Evolutionary conservation across 2,113 vertebrate species (phyloP).

Genomic region (Nothoprocta pentlandii): DNA sequence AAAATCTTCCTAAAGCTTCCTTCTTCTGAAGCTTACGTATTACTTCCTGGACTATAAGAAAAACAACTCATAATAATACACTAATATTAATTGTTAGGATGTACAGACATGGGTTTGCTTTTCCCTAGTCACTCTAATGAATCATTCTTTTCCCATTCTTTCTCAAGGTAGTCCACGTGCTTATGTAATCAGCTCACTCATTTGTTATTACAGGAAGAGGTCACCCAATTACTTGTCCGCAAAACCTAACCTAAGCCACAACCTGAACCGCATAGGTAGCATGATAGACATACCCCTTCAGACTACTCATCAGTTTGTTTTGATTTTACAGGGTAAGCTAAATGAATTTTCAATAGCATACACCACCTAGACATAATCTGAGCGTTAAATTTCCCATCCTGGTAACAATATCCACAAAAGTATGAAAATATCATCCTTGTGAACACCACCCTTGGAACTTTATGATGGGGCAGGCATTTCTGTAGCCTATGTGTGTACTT

Average conservation of each 20-base stretch:
- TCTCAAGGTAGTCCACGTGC: not conserved
- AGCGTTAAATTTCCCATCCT: not conserved
- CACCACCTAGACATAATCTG: not conserved
- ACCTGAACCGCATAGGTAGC: rapidly evolving
- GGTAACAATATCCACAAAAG: not conserved
- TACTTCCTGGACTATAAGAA: not conserved
- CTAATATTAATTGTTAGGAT: not conserved
- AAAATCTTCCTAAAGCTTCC: not conserved
- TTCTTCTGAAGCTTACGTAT: not conserved
- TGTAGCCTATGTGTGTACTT: not conserved
- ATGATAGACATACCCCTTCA: not conserved
- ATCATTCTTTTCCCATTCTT: constrained; percentile 3
- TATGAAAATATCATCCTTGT: not conserved
- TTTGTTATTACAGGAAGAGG: constrained; percentile 10
- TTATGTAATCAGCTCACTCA: not conserved
- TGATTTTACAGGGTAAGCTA: not conserved
- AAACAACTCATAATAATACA: not conserved
- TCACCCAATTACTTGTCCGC: not conserved
- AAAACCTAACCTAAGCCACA: not conserved
- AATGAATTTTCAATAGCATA: not conserved
- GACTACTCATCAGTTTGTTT: not conserved
- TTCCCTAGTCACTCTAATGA: not conserved
- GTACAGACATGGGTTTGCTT: not conserved
- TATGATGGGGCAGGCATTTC: not conserved
- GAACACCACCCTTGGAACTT: not conserved